phyloP scores from a whole-genome alignment of 2,797 vertebrate genomes.

The Leucoraja ocellata region DNA sequence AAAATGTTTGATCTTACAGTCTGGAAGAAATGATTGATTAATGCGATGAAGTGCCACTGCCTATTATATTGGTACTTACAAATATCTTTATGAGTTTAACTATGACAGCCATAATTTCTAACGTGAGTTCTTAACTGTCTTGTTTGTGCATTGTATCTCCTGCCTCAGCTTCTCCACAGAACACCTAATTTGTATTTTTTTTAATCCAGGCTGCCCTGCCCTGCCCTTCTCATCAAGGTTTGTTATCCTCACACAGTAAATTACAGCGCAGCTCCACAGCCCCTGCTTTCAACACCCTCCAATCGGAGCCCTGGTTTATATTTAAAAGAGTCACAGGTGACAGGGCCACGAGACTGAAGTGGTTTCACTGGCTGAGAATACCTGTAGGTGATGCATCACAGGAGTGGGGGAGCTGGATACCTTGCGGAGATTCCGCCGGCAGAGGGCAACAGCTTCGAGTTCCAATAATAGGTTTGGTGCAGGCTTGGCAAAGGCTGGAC shows the following conservation, averaged over 20 bases:
- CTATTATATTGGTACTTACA: background rate
- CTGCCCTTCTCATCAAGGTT: background rate
- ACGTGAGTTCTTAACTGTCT: background rate
- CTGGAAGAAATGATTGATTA: background rate
- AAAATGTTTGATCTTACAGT: background rate
- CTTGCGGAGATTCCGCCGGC: background rate
- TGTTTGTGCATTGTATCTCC: background rate
- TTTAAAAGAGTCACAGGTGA: conserved; percentile 12
- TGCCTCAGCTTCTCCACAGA: background rate
- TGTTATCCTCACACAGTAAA: background rate
- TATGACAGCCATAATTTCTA: background rate
- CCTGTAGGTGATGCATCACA: background rate
- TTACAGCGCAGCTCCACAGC: background rate
- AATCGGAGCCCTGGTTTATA: background rate
- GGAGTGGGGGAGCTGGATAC: background rate
- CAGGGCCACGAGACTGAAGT: background rate
- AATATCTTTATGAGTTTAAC: background rate
- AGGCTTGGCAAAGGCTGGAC: too few relatives aligned
- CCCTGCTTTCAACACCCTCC: background rate
- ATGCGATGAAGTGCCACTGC: background rate
- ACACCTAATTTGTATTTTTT: background rate
- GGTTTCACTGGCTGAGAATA: background rate
- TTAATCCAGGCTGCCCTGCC: background rate
- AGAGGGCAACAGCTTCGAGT: background rate
- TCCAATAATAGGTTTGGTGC: background rate